A percentile compares a stretch with the other conserved stretches of the same genome.
These are phyloP conservation scores for Dicerorhinus sumatrensis DNA, from an alignment of 2,113 vertebrate species.

Conservation along the genomic window DNA sequence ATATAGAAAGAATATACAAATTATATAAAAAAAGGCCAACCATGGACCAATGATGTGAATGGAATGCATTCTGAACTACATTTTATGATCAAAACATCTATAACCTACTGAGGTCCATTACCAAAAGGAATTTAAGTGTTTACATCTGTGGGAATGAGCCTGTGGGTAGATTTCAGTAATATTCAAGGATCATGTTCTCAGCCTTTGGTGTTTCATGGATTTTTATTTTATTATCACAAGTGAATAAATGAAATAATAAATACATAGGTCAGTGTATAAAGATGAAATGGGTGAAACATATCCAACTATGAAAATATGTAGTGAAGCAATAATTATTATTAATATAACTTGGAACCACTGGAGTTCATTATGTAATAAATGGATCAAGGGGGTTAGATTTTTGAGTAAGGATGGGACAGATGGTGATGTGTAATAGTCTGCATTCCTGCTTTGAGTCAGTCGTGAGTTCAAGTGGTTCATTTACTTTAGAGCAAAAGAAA, in stretches of 20 bases:
- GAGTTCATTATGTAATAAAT: neutral
- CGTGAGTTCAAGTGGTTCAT: neutral
- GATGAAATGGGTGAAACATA: neutral
- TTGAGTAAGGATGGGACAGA: neutral
- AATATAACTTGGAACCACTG: neutral
- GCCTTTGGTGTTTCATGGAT: neutral
- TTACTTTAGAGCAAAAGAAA: neutral
- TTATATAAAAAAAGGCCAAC: neutral
- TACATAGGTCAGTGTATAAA: neutral
- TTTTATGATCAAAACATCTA: neutral
- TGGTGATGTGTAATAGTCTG: neutral
- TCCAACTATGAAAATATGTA: neutral
- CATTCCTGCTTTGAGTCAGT: neutral
- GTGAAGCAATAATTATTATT: neutral
- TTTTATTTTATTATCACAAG: slow-evolving; percentile 15
- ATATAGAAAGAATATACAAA: neutral
- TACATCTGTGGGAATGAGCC: neutral
- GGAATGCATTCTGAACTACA: neutral
- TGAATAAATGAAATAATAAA: neutral
- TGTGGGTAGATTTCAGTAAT: neutral
- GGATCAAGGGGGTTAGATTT: neutral
- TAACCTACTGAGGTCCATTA: neutral
- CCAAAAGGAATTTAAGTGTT: neutral
- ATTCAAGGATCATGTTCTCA: neutral
- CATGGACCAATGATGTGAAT: neutral